Percentiles rank a stretch among this genome's conserved stretches.
Conservation (phyloP, 2,113 vertebrate species). For the Garra rufa region DNA sequence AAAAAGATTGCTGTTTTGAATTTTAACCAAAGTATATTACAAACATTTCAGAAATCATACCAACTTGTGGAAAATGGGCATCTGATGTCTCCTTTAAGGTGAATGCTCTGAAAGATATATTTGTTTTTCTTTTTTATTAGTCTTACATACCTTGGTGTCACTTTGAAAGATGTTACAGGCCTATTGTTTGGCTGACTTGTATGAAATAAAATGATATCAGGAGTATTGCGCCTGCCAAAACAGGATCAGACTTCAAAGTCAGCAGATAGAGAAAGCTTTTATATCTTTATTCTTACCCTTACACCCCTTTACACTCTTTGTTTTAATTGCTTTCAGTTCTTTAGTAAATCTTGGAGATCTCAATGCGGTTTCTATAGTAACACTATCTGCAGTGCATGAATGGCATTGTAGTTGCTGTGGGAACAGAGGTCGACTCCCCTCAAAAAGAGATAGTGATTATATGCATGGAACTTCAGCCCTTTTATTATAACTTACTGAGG, state of each 20-base stretch:
- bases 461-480: conserved; percentile 8
- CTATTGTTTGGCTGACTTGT: not conserved
- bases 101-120: not conserved
- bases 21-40: too few relatives aligned
- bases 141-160: not conserved
- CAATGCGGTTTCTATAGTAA: conserved; percentile 44
- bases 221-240: not conserved
- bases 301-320: not conserved
- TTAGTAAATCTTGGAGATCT: conserved; percentile 43
- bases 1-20: too few relatives aligned
- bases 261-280: conserved; percentile 4
- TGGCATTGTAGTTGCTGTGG: conserved; percentile 37
- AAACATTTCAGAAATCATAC: too few relatives aligned
- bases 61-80: too few relatives aligned
- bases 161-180: not conserved
- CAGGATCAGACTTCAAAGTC: conserved; percentile 15
- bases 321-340: conserved; percentile 26
- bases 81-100: not conserved
- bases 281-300: not conserved
- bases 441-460: conserved; percentile 35
- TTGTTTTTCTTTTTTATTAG: not conserved
- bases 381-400: not conserved
- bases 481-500: conserved; percentile 8
- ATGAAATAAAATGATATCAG: not conserved
- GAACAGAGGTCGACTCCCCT: conserved; percentile 12